A percentile compares a stretch with the other conserved stretches of the same genome.
Conservation (phyloP, 1,140 invertebrate species). For the Oppia nitens region DNA sequence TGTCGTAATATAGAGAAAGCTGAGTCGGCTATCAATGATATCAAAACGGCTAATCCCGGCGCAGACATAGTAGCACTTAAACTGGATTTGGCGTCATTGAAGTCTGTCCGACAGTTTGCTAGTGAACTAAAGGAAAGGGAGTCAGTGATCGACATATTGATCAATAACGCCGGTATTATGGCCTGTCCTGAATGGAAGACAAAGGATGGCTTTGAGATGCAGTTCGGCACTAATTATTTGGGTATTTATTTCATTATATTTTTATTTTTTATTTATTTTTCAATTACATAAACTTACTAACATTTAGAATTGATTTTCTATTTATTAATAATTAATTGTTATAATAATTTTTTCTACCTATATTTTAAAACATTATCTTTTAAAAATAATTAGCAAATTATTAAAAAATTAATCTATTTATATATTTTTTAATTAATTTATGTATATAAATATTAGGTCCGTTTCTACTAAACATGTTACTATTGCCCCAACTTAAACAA, state of each 20-base stretch:
- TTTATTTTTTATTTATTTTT: too few species aligned
- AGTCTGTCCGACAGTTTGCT: slow-evolving; percentile 56
- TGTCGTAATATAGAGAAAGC: slow-evolving; percentile 56
- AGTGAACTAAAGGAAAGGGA: slow-evolving; percentile 29
- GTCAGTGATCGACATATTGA: slow-evolving; percentile 55
- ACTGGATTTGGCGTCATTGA: slow-evolving; percentile 58
- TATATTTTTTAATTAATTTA: too few species aligned
- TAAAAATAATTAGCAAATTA: too few species aligned
- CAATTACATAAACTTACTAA: too few species aligned
- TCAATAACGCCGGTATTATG: slow-evolving; percentile 55
- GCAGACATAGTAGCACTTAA: slow-evolving; percentile 48
- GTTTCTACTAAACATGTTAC: slow-evolving; percentile 53
- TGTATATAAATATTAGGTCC: too few species aligned
- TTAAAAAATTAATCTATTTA: too few species aligned
- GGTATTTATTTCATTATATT: too few species aligned
- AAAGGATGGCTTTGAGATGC: slow-evolving; percentile 62
- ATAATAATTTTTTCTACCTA: too few species aligned
- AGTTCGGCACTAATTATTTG: slow-evolving; percentile 34
- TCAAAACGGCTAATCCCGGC: slow-evolving; percentile 51
- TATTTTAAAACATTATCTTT: too few species aligned
- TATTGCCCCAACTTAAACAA: slow-evolving; percentile 40
- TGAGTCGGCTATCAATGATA: too few species aligned
- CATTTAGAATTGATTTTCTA: too few species aligned
- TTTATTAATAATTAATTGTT: too few species aligned
- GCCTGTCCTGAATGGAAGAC: slow-evolving; percentile 35